These are phyloP conservation scores for Litoditis marina DNA, from an alignment of 2,888 invertebrate species.

Conservation along the genomic window DNA sequence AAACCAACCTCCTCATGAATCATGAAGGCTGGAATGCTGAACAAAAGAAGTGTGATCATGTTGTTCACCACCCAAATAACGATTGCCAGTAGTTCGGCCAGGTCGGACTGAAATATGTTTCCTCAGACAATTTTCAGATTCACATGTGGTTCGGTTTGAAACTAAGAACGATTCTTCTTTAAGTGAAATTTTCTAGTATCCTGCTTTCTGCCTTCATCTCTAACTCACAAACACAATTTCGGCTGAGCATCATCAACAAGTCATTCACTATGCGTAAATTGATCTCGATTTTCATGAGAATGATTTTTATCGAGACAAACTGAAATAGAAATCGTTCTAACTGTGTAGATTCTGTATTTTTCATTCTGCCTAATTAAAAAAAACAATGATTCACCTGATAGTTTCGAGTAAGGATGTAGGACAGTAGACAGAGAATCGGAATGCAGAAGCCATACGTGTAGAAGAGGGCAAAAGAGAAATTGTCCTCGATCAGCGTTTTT, in stretches of 20 bases:
- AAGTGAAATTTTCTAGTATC: not conserved
- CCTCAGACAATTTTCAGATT: no score
- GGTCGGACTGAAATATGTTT: constrained; percentile 33
- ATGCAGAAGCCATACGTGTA: constrained; percentile 23
- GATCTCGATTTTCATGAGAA: no score
- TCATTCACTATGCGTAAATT: no score
- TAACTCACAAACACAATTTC: no score
- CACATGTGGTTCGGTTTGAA: no score
- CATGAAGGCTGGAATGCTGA: constrained; percentile 44
- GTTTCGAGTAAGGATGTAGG: constrained; percentile 14
- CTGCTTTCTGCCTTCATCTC: no score
- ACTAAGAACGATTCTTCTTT: not conserved
- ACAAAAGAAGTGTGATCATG: constrained; percentile 32
- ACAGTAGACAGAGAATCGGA: constrained; percentile 16
- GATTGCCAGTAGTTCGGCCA: constrained; percentile 33
- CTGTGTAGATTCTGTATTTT: no score
- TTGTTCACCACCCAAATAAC: constrained; percentile 40
- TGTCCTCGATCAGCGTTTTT: constrained; percentile 20
- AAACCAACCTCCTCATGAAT: constrained; percentile 38
- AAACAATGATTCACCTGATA: constrained; percentile 4
- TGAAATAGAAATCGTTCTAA: no score
- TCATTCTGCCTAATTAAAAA: no score
- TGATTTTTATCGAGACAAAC: no score
- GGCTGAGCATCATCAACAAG: no score
- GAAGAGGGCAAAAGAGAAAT: constrained; percentile 23